Conservation (phyloP, 2,888 invertebrate genomes). For the Cheilosia impressa region DNA sequence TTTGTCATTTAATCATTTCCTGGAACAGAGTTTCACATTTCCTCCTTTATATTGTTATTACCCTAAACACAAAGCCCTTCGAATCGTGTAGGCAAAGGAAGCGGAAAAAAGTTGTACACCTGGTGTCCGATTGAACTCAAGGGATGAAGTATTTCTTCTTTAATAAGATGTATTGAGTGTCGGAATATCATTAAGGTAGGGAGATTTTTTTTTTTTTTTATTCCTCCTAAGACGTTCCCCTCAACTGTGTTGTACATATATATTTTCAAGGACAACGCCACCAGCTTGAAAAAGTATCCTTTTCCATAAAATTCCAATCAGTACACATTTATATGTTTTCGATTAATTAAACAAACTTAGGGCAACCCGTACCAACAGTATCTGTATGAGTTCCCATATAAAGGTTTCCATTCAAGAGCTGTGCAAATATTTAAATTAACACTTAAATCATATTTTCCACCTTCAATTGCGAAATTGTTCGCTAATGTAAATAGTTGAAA, state of each 20-base stretch:
- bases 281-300: background rate
- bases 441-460: conserved; percentile 8
- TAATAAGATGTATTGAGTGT: conserved; percentile 42
- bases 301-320: too few species aligned
- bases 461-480: conserved; percentile 24
- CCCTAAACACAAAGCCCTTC: conserved; percentile 11
- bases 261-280: conserved; percentile 23
- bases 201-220: background rate
- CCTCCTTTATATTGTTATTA: background rate
- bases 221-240: background rate
- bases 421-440: conserved; percentile 29
- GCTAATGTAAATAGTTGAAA: conserved; percentile 26
- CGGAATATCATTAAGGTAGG: conserved; percentile 30
- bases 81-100: conserved; percentile 9
- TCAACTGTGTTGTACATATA: background rate
- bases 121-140: conserved; percentile 43
- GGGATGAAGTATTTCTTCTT: conserved; percentile 8
- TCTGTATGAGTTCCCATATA: background rate
- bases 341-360: too few species aligned
- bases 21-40: background rate
- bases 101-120: conserved; percentile 31
- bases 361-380: too few species aligned
- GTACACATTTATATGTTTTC: too few species aligned
- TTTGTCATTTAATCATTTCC: background rate
- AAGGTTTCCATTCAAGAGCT: conserved; percentile 19